Base-by-base conservation (phyloP, 2,888 invertebrate species). In the Enoplolaimus lenunculus region DNA sequence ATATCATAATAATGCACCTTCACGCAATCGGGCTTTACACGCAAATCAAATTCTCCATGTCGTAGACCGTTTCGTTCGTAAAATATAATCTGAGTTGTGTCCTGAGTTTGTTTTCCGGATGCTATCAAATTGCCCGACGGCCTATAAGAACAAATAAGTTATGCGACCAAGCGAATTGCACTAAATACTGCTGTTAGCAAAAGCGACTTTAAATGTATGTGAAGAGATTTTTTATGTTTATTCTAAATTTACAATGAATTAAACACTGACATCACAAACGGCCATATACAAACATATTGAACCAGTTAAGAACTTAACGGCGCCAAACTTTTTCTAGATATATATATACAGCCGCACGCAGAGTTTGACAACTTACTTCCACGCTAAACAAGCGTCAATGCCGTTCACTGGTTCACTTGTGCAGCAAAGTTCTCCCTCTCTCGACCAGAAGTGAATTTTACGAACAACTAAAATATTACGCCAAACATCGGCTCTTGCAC, bases 61-160 rank as follows among this genome's bases (percentile, higher is more conserved):
- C 87, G 86, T 16, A 93, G 82, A 0, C 93, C 93, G 84, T 94
- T 94, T 79, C 90, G 92, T 79, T 94, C 94, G 82, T 91, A 90
- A 76, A 93, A 87, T 2, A 88, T 85, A 26, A 93, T 84, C 76
- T 89, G 88, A 78, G 88, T 88, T 73, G 79, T 78, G 59, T 77
- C 78, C 60, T 74, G 75, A 1, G 1, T 21, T 1, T 59, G 1
- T 64, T 88, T 88, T 65, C 80, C 77, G n/a, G 88, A 85, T 0
- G 90, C 89, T 75, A 93, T 88, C 74, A 90, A 83, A 81, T 87
- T 88, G 2, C 91, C 91, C 72, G 87, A 86, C 1, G 91, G 90
- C 77, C 88, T 87, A 88, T 88, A 90, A 13, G 86, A 82, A 1
- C 89, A 80, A 34, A 59, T 57, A 57, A 57, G 21, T 57, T 57